phyloP scores from a whole-genome alignment of 2,113 vertebrate species.

The Ciconia stormi region DNA sequence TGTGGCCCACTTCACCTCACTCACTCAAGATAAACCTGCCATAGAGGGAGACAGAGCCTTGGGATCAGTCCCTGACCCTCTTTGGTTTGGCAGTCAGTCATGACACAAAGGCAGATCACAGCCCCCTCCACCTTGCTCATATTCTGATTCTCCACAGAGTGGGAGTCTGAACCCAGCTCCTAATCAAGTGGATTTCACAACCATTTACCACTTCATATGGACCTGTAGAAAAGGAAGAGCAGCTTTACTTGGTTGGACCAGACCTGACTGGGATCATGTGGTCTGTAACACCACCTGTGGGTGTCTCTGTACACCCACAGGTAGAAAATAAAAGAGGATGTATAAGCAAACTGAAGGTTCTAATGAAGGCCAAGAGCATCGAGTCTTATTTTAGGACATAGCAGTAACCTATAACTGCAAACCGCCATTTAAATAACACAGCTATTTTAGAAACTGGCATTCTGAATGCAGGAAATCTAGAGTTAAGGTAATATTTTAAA shows the following conservation, averaged over 20 bases:
- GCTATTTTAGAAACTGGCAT: not conserved
- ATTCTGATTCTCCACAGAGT: not conserved
- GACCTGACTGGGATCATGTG: not conserved
- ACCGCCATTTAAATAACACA: not conserved
- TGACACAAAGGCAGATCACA: not conserved
- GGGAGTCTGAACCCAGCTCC: not conserved
- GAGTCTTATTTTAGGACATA: not conserved
- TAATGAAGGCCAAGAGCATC: not conserved
- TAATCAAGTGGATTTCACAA: not conserved
- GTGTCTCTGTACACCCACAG: not conserved
- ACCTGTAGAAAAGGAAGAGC: not conserved
- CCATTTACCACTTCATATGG: not conserved
- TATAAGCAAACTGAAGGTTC: not conserved
- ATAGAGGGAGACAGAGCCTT: not conserved
- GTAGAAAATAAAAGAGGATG: not conserved
- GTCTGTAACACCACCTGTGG: not conserved
- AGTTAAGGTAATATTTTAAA: not conserved
- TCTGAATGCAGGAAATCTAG: not conserved
- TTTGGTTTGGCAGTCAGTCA: not conserved
- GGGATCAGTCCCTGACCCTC: rapidly evolving
- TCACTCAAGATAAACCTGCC: not conserved
- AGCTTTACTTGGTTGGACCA: not conserved
- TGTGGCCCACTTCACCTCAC: not conserved
- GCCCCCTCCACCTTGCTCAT: not conserved
- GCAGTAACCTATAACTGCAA: not conserved